These are phyloP conservation scores for Thunnus albacares DNA, from an alignment of 2,797 vertebrate genomes.

Conservation along the genomic window DNA sequence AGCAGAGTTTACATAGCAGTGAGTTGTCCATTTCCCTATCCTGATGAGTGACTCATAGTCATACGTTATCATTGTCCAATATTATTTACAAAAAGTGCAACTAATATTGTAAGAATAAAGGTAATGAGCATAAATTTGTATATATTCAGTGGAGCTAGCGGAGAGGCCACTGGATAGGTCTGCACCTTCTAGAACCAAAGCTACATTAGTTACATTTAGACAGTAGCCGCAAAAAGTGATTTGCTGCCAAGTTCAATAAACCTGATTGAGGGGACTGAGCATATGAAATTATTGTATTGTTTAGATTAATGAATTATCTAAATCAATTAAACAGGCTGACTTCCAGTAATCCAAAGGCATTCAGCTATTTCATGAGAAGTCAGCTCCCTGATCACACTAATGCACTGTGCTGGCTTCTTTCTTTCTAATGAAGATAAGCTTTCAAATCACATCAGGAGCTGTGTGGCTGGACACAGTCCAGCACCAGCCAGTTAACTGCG, in stretches of 20 bases:
- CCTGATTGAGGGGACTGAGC: slow-evolving; percentile 6
- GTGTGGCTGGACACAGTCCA: slow-evolving; percentile 71
- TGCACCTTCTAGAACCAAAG: no score
- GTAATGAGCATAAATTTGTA: no score
- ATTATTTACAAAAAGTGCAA: no score
- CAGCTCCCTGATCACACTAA: slow-evolving; percentile 67
- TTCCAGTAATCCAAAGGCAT: slow-evolving; percentile 52
- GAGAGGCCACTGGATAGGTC: no score
- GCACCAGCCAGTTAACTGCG: slow-evolving; percentile 57
- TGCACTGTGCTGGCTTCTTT: slow-evolving; percentile 58
- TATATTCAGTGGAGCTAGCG: no score
- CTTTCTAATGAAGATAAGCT: slow-evolving; percentile 78
- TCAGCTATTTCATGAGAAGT: slow-evolving; percentile 53
- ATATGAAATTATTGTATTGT: slow-evolving; percentile 29
- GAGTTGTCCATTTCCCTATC: no score
- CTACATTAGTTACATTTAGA: neutral
- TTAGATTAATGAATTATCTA: slow-evolving; percentile 52
- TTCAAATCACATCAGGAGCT: slow-evolving; percentile 71
- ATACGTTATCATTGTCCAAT: no score
- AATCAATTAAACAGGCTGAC: slow-evolving; percentile 39
- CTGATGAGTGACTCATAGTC: no score
- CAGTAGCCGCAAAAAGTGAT: slow-evolving; percentile 24
- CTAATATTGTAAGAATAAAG: no score
- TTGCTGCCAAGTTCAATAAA: slow-evolving; percentile 46
- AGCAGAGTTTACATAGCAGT: no score